Conservation (phyloP, 2,797 vertebrate genomes). For the Ctenochaetus hawaiiensis region DNA sequence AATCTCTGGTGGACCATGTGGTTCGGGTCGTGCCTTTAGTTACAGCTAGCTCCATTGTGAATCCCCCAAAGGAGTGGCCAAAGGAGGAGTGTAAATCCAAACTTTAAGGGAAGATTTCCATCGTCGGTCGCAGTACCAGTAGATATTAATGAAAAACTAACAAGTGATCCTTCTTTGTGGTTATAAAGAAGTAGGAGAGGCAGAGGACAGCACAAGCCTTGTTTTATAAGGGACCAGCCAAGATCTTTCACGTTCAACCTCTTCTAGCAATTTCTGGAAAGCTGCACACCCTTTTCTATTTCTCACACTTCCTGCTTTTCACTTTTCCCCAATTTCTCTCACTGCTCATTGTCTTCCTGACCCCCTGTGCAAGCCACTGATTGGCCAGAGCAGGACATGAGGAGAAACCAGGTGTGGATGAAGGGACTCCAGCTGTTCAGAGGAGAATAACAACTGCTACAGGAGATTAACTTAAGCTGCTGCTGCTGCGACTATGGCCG, state of each 20-base stretch:
- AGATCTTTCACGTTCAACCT: background rate
- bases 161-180: background rate
- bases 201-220: background rate
- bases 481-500: slow-evolving; percentile 11
- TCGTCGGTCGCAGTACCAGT: background rate
- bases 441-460: slow-evolving; percentile 66
- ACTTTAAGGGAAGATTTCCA: background rate
- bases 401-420: slow-evolving; percentile 55
- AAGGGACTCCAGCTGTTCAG: slow-evolving; percentile 70
- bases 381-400: slow-evolving; percentile 52
- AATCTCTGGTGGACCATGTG: slow-evolving; percentile 10
- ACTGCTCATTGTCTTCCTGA: slow-evolving; percentile 17
- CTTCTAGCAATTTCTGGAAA: slow-evolving; percentile 64
- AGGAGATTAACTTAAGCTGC: slow-evolving; percentile 73
- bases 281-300: slow-evolving; percentile 17
- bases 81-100: slow-evolving; percentile 11
- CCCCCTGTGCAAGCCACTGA: slow-evolving; percentile 60
- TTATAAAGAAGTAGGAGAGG: background rate
- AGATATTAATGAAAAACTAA: background rate
- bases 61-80: slow-evolving; percentile 3
- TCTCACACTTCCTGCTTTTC: slow-evolving; percentile 57
- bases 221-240: slow-evolving; percentile 54
- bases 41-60: slow-evolving; percentile 61
- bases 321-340: slow-evolving; percentile 13
- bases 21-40: slow-evolving; percentile 20